A percentile compares a stretch with the other conserved stretches of the same genome.
Evolutionary conservation across 2,797 vertebrate species (phyloP).

Genomic region (Halcyon leucocephala): DNA sequence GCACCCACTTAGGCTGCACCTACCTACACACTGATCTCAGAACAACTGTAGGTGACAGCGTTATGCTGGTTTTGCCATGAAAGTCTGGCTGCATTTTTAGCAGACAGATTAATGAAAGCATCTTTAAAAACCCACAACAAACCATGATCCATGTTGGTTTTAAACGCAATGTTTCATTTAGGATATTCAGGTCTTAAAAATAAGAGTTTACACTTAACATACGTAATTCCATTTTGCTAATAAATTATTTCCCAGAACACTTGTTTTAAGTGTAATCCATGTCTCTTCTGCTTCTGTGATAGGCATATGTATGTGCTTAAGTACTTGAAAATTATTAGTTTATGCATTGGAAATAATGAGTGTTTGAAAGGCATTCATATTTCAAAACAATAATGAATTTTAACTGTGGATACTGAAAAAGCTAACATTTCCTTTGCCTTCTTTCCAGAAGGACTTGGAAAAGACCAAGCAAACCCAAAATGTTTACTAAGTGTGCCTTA

Average conservation of each 20-base stretch:
- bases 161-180: background rate
- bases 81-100: background rate
- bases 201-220: background rate
- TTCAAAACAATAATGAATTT: background rate
- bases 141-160: background rate
- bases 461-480: background rate
- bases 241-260: background rate
- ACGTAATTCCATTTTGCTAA: background rate
- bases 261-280: background rate
- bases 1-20: background rate
- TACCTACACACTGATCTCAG: background rate
- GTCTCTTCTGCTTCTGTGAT: background rate
- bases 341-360: background rate
- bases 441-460: background rate
- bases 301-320: background rate
- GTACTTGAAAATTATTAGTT: background rate
- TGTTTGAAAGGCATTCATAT: background rate
- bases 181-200: background rate
- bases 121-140: background rate
- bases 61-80: background rate
- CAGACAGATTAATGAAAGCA: background rate
- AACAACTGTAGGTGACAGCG: background rate
- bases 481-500: background rate
- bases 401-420: background rate
- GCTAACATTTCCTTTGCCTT: background rate